Base-by-base conservation (phyloP, 2,888 invertebrate species). In the Schrankia costaestrigalis region DNA sequence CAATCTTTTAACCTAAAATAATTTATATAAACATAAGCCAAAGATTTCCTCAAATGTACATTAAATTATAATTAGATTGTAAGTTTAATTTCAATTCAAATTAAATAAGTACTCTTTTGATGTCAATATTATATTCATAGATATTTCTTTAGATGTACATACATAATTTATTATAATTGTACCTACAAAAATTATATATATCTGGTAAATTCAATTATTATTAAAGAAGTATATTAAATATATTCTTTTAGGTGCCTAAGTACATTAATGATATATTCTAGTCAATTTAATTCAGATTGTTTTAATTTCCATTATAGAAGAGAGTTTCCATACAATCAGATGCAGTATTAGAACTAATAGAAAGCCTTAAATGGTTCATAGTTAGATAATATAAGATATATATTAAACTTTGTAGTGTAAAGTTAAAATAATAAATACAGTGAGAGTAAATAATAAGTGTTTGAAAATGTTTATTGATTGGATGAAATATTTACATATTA, bases 221-320 rank as follows among this genome's bases (percentile, higher is more conserved):
- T 23, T 26, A 46, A 26, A 31, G 55, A 18, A 44, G 31, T 36
- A 31, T 43, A 24, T 15, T 35, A 41, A 36, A 43, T 24, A 43
- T 23, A 44, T 56, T 53, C 44, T 54, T 56, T 60, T 64, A 72
- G 69, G 53, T 67, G 63, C 57, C 58, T 73, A 65, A 66, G 72
- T 70, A 75, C 67, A 62, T 65, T 57, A 63, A 61, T 49, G 43
- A 63, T 67, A 61, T 44, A 67, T 67, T 80, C 81, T 83, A 83
- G 82, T 83, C 83, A 83, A 81, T 80, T 79, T 77, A 44, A 60
- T 60, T 57, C 49, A 61, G 52, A 46, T 54, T 56, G 50, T 52
- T 36, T 55, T 36, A 43, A 46, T 52, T 53, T 54, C 44, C 43
- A 46, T 49, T 31, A 42, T 33, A 50, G 41, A 41, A 35, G 44